Evolutionary conservation across 2,888 invertebrate species (phyloP).

Genomic region (Agrotis clavis): DNA sequence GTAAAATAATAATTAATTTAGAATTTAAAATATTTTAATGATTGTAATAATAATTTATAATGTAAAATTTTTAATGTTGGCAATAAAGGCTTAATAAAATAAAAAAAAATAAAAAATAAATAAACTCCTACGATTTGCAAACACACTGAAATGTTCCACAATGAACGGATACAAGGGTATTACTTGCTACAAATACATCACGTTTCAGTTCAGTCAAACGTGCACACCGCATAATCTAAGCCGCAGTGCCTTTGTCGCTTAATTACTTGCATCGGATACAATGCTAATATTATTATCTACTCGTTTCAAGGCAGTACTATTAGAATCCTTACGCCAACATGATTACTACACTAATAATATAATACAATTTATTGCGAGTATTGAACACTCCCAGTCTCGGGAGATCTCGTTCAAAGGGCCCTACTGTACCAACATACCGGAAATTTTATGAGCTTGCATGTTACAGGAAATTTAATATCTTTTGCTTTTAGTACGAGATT

Average conservation of each 20-base stretch:
- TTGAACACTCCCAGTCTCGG: constrained; percentile 20
- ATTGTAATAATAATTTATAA: too few species aligned
- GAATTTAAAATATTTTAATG: too few species aligned
- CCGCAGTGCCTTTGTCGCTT: constrained; percentile 18
- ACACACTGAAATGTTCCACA: not conserved
- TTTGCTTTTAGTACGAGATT: constrained; percentile 39
- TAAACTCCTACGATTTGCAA: not conserved
- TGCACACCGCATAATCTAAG: constrained; percentile 6
- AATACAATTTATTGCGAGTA: constrained; percentile 47
- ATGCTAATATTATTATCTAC: constrained; percentile 33
- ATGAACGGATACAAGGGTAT: not conserved
- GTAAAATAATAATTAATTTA: too few species aligned
- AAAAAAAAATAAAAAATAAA: too few species aligned
- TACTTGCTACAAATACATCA: constrained; percentile 8
- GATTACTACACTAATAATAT: constrained; percentile 46
- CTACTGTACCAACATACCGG: constrained; percentile 45
- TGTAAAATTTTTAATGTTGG: too few species aligned
- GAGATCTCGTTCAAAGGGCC: constrained; percentile 28
- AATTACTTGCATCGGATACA: constrained; percentile 28
- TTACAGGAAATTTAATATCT: constrained; percentile 55
- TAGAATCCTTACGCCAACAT: constrained; percentile 16
- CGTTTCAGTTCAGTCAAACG: constrained; percentile 8
- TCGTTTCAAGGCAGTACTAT: constrained; percentile 4
- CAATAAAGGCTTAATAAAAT: too few species aligned
- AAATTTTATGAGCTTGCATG: constrained; percentile 51